phyloP scores from a whole-genome alignment of 30 jellyfish, hydroid and myxozoan genomes.

The Hydractinia symbiolongicarpus region DNA sequence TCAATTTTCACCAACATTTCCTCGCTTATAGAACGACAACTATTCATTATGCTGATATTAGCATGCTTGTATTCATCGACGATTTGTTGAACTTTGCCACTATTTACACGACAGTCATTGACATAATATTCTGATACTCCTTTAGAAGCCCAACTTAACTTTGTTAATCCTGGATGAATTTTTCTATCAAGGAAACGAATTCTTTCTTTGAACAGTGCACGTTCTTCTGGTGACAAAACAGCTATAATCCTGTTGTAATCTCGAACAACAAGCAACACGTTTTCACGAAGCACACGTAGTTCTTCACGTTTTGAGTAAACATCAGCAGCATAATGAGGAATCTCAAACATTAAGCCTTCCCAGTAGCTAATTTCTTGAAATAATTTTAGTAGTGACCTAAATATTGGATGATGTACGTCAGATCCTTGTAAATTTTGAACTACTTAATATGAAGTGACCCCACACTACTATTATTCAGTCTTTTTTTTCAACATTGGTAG shows the following conservation, averaged over 20 bases:
- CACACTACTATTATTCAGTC: too few relatives aligned
- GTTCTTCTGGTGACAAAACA: constrained; percentile 79
- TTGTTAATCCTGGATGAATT: constrained; percentile 94
- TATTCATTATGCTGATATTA: constrained; percentile 51
- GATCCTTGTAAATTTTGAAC: too few relatives aligned
- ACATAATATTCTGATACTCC: constrained; percentile 88
- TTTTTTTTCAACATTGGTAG: too few relatives aligned
- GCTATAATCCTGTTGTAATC: constrained; percentile 96
- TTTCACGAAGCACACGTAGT: constrained; percentile 77
- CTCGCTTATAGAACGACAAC: constrained; percentile 73
- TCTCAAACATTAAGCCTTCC: constrained; percentile 93
- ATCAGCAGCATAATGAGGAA: constrained; percentile 97
- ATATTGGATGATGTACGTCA: not conserved
- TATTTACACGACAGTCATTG: constrained; percentile 88
- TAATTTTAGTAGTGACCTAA: constrained; percentile 72
- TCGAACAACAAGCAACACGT: constrained; percentile 78
- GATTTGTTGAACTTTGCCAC: constrained; percentile 80
- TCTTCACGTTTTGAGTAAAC: constrained; percentile 88
- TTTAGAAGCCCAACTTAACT: constrained; percentile 91
- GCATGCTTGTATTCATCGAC: constrained; percentile 84
- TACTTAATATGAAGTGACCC: too few relatives aligned
- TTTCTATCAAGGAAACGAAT: constrained; percentile 89
- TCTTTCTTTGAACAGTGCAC: constrained; percentile 85
- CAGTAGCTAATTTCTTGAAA: constrained; percentile 96
- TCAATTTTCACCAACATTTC: constrained; percentile 66